phyloP scores from a whole-genome alignment of 2,797 vertebrate species.

The Urocyon cinereoargenteus region DNA sequence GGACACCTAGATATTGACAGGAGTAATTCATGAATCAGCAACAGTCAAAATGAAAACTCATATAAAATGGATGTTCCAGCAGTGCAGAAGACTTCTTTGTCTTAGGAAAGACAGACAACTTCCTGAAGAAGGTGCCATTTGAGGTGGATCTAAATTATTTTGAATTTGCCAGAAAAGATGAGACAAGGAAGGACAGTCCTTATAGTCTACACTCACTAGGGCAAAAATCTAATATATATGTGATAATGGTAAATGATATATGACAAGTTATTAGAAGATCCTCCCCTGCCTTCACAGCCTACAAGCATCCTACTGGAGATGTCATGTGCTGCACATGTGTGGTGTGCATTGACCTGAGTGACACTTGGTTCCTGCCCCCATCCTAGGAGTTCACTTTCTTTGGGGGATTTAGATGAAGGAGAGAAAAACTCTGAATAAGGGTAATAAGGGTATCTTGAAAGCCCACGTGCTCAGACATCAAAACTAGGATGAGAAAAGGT shows the following conservation, averaged over 20 bases:
- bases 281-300: background rate
- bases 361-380: no score
- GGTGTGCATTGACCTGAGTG: background rate
- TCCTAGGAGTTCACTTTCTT: background rate
- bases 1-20: background rate
- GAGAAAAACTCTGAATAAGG: background rate
- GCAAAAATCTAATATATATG: no score
- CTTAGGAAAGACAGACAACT: background rate
- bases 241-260: background rate
- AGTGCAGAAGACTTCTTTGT: background rate
- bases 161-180: background rate
- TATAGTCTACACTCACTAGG: background rate
- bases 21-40: background rate
- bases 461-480: background rate
- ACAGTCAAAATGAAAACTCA: background rate
- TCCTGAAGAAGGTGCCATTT: background rate
- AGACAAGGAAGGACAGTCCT: background rate
- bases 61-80: background rate
- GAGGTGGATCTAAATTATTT: background rate
- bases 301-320: accelerated
- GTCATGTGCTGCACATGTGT: accelerated
- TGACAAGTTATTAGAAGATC: background rate
- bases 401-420: background rate
- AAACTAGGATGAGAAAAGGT: background rate
- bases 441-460: background rate